Evolutionary conservation across 2,888 invertebrate species (phyloP).

Genomic region (Polydrusus pterygomalis): DNA sequence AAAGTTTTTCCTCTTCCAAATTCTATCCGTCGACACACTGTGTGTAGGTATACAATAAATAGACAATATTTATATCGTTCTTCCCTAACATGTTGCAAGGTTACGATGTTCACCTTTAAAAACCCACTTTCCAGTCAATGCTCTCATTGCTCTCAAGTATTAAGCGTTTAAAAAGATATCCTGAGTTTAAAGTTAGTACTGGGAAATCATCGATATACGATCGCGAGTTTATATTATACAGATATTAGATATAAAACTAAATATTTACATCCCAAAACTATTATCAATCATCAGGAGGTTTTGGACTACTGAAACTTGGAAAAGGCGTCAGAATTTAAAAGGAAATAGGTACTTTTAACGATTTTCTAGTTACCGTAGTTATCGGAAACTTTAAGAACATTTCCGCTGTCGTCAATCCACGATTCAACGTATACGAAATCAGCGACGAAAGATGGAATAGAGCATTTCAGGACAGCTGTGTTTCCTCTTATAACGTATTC

Average conservation of each 20-base stretch:
- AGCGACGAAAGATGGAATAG: conserved; percentile 83
- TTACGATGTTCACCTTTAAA: too few relatives aligned
- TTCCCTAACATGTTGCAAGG: too few relatives aligned
- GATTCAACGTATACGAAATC: conserved; percentile 83
- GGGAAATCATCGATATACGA: too few relatives aligned
- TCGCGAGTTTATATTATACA: not conserved
- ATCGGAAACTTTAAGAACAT: conserved; percentile 71
- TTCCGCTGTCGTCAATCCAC: conserved; percentile 81
- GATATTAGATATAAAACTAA: conserved; percentile 18
- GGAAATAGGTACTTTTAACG: not conserved
- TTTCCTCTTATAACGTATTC: conserved; percentile 85
- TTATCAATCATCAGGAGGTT: conserved; percentile 8
- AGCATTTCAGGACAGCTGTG: conserved; percentile 83
- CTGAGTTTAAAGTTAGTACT: too few relatives aligned
- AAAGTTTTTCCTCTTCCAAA: too few relatives aligned
- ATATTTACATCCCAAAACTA: conserved; percentile 18
- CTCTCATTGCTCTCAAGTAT: too few relatives aligned
- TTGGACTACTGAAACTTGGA: conserved; percentile 39
- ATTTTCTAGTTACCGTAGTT: conserved; percentile 73
- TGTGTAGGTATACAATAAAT: too few relatives aligned
- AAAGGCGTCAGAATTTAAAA: not conserved
- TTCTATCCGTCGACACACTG: too few relatives aligned
- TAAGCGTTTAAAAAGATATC: too few relatives aligned
- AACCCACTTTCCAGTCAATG: too few relatives aligned
- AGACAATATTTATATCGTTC: too few relatives aligned